Conservation (phyloP, 2,888 invertebrate genomes). For the Caenorhabditis panamensis region DNA sequence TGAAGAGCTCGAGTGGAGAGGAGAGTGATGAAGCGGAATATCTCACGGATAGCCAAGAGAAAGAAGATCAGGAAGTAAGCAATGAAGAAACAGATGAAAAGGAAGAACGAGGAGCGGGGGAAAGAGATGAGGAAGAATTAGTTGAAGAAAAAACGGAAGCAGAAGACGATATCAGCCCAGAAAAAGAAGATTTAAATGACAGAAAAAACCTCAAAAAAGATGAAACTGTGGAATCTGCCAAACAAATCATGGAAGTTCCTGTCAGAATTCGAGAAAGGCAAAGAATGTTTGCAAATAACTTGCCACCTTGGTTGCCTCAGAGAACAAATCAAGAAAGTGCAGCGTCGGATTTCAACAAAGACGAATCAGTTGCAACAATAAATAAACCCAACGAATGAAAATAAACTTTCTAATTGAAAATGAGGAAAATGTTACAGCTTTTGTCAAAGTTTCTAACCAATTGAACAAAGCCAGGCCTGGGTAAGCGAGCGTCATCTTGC, state of each 20-base stretch:
- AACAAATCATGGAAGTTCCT: slow-evolving; percentile 46
- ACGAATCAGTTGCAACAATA: too few relatives aligned
- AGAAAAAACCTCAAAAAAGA: slow-evolving; percentile 13
- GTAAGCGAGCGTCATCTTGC: too few relatives aligned
- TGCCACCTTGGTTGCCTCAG: slow-evolving; percentile 66
- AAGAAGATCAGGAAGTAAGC: slow-evolving; percentile 31
- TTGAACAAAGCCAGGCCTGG: too few relatives aligned
- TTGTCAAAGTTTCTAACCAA: too few relatives aligned
- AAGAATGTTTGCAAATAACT: slow-evolving; percentile 46
- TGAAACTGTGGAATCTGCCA: slow-evolving; percentile 29
- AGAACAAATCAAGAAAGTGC: slow-evolving; percentile 31
- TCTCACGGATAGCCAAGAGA: slow-evolving; percentile 14
- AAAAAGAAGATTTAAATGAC: slow-evolving; percentile 40
- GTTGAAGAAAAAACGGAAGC: slow-evolving; percentile 9
- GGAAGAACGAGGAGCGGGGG: slow-evolving; percentile 26
- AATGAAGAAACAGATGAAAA: not conserved
- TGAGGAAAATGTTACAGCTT: too few relatives aligned
- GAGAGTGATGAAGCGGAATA: slow-evolving; percentile 42
- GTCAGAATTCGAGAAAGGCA: slow-evolving; percentile 64
- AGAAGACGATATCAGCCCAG: slow-evolving; percentile 4
- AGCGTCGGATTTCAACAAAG: slow-evolving; percentile 65
- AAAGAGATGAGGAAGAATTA: slow-evolving; percentile 46
- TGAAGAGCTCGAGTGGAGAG: slow-evolving; percentile 19
- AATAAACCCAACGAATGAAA: too few relatives aligned
- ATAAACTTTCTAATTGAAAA: too few relatives aligned